These are phyloP conservation scores for Amniataba percoides DNA, from an alignment of 2,797 vertebrate genomes.

Conservation along the genomic window DNA sequence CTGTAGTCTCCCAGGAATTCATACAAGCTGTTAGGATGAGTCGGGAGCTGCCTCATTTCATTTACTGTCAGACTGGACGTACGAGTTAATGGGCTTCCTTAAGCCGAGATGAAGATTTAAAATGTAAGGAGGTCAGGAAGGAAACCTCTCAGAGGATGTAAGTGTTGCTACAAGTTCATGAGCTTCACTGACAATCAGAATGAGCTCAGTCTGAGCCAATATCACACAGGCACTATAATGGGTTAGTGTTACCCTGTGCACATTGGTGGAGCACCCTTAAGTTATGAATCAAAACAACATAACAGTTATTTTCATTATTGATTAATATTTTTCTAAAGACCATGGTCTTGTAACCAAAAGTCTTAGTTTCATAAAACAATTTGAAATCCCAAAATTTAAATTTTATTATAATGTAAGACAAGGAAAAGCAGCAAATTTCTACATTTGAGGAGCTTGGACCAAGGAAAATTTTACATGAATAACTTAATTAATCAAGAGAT, in stretches of 20 bases:
- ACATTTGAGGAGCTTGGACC: background rate
- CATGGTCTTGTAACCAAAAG: background rate
- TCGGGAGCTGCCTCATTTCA: slow-evolving; percentile 56
- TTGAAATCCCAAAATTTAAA: background rate
- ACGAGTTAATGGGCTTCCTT: slow-evolving; percentile 65
- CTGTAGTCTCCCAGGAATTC: slow-evolving; percentile 59
- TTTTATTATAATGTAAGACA: background rate
- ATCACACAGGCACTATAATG: background rate
- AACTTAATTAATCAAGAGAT: background rate
- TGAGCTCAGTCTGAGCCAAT: background rate
- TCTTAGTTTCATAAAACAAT: background rate
- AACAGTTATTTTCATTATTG: background rate
- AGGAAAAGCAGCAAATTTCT: background rate
- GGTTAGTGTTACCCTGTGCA: background rate
- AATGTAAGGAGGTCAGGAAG: slow-evolving; percentile 20
- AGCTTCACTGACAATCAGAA: slow-evolving; percentile 16
- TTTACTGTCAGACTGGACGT: slow-evolving; percentile 66
- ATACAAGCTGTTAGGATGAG: slow-evolving; percentile 41
- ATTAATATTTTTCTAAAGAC: background rate
- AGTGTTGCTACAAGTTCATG: slow-evolving; percentile 32
- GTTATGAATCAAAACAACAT: background rate
- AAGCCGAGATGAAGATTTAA: slow-evolving; percentile 62
- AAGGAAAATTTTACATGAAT: background rate
- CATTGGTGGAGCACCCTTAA: background rate
- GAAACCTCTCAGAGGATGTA: slow-evolving; percentile 37